Base-by-base conservation (phyloP, 1,140 invertebrate genomes). In the Ephestia elutella region DNA sequence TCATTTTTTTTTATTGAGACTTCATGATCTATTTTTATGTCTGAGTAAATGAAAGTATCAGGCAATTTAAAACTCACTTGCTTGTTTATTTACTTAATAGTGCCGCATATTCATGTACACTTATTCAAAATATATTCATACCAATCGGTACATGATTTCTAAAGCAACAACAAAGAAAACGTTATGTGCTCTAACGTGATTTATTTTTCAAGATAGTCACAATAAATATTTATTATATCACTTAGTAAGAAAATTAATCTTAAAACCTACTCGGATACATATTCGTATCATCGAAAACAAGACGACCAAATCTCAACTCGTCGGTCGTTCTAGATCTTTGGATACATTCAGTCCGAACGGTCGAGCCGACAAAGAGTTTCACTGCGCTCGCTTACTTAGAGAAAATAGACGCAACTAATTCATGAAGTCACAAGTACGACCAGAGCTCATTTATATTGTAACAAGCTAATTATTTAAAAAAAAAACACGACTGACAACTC, bases 131-230 rank as follows among this genome's bases (percentile, higher is more conserved):
- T 25, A 50, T 50, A 53, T 25, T 53, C 19, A 53, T 25, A 53
- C 50, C 50, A 21, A 25, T 53, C 20, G 28, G 35, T 54, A 51
- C 35, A 54, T 49, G 48, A 57, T 57, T 58, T 57, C 13, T 35
- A 49, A 55, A 48, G 44, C 35, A 60, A 21, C 35, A 60, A 21
- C 21, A 48, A 57, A 55, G 30, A 55, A 49, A 49, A 49, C 25
- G 11, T 57, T 30, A 49, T 5, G 48, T 28, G 56, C 20, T 21
- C 21, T 49, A 30, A 11, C 30, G 38, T 50, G 56, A 57, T 57
- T 57, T 49, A 44, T 17, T 57, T 44, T 57, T 49, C 57, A 58
- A 58, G 49, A 51, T 58, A 58, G 57, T 58, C 57, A 56, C 13
- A 58, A 58, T 50, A 53, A 58, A 58, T 58, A 32, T 35, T 35